A percentile compares a stretch with the other conserved stretches of the same genome.
phyloP scores from a whole-genome alignment of 2,113 vertebrate genomes.

The Lota lota region DNA sequence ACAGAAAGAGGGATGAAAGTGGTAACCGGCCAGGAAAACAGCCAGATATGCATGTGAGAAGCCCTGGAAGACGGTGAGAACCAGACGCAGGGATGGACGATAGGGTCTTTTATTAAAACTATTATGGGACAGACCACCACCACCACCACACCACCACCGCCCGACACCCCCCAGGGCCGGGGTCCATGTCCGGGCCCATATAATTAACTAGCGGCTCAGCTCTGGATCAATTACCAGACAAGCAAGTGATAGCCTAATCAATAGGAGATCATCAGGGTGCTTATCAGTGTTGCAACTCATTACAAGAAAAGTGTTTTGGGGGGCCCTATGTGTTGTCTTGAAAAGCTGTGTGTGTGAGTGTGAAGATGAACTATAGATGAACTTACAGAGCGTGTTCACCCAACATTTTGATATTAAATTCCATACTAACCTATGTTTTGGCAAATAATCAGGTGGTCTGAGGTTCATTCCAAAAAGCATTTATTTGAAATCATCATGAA shows the following conservation, averaged over 20 bases:
- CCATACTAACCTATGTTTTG: background rate
- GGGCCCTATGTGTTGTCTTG: too few species aligned
- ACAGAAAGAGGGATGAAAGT: constrained; percentile 37
- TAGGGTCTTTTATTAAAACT: constrained; percentile 99
- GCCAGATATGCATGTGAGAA: background rate
- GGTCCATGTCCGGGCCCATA: constrained; percentile 99
- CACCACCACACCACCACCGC: constrained; percentile 90
- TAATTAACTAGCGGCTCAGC: constrained; percentile 99
- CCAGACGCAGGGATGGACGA: constrained; percentile 76
- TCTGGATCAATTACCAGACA: constrained; percentile 99
- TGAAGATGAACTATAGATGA: too few species aligned
- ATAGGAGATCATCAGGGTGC: constrained; percentile 99
- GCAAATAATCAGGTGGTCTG: too few species aligned
- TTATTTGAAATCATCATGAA: background rate
- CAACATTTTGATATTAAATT: background rate
- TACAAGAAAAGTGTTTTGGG: constrained; percentile 89
- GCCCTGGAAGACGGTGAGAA: background rate
- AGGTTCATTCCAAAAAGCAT: too few species aligned
- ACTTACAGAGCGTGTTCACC: too few species aligned
- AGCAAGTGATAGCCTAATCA: constrained; percentile 99
- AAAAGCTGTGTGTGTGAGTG: too few species aligned
- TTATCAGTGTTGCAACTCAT: constrained; percentile 99
- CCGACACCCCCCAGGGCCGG: constrained; percentile 85
- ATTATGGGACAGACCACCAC: constrained; percentile 96
- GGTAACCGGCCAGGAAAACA: background rate